Conservation (phyloP, 2,797 vertebrate genomes). For the Anisognathus igniventris region DNA sequence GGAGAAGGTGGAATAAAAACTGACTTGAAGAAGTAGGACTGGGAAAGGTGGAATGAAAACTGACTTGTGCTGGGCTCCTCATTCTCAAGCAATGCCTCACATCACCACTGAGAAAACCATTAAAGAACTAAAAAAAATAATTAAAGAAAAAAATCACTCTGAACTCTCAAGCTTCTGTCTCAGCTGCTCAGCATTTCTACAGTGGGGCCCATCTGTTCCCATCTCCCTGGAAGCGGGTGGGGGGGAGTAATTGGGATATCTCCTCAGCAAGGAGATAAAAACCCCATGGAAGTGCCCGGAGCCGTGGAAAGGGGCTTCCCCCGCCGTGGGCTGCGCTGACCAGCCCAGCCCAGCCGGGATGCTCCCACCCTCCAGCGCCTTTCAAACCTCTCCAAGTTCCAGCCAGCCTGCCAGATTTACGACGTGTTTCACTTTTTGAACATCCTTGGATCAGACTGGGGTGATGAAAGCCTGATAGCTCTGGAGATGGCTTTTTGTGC, state of each 20-base stretch:
- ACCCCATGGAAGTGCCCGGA: rapidly evolving
- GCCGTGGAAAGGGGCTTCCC: not conserved
- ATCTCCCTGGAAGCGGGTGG: not conserved
- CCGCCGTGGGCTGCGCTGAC: rapidly evolving
- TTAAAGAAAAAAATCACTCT: not conserved
- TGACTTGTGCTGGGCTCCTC: not conserved
- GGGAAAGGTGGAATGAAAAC: not conserved
- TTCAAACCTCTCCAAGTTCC: conserved; percentile 29
- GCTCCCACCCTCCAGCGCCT: not conserved
- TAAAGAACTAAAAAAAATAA: not conserved
- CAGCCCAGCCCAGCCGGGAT: not conserved
- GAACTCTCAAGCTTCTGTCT: not conserved
- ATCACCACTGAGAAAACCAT: not conserved
- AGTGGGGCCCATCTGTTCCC: conserved; percentile 35
- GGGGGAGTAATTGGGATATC: not conserved
- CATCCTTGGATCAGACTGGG: conserved; percentile 27
- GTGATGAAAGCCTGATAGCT: conserved; percentile 49
- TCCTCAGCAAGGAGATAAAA: not conserved
- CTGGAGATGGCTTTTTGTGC: conserved; percentile 13
- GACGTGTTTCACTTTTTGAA: conserved; percentile 26
- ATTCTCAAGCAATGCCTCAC: not conserved
- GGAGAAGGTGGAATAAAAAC: not conserved
- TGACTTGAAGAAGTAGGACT: not conserved
- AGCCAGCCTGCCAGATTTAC: conserved; percentile 36
- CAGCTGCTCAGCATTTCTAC: conserved; percentile 13